Conservation (phyloP, 2,888 invertebrate genomes). For the Laspeyria flexula region DNA sequence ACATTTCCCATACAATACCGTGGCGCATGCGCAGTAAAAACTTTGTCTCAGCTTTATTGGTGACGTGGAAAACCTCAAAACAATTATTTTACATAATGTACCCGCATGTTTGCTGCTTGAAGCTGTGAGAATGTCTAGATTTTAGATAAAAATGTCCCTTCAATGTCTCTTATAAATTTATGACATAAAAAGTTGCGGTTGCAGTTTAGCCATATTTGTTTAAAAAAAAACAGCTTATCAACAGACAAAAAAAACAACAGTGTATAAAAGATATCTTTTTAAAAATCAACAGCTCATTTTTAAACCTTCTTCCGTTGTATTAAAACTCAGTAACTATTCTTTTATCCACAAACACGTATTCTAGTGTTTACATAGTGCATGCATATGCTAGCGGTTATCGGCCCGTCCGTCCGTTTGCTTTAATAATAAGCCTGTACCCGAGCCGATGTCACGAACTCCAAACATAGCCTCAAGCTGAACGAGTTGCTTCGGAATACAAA, state of each 20-base stretch:
- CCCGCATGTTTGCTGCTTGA: conserved; percentile 62
- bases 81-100: conserved; percentile 70
- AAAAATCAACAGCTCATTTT: not conserved
- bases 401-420: conserved; percentile 77
- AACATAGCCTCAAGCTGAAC: conserved; percentile 68
- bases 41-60: conserved; percentile 60
- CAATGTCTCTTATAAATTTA: not conserved
- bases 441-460: conserved; percentile 81
- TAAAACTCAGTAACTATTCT: conserved; percentile 17
- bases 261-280: not conserved
- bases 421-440: conserved; percentile 78
- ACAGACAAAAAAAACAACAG: not conserved
- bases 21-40: conserved; percentile 68
- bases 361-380: conserved; percentile 77
- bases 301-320: not conserved
- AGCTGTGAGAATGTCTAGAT: conserved; percentile 29
- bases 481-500: conserved; percentile 54
- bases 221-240: not conserved
- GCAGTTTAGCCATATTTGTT: not conserved
- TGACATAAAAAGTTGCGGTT: not conserved
- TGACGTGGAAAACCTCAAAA: conserved; percentile 73
- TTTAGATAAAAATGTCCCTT: conserved; percentile 3
- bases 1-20: conserved; percentile 75
- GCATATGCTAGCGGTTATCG: conserved; percentile 82
- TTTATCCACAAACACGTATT: conserved; percentile 40